Percentiles rank a stretch among this genome's conserved stretches.
Evolutionary conservation across 2,888 invertebrate species (phyloP).

Genomic region (Athetis lepigone): DNA sequence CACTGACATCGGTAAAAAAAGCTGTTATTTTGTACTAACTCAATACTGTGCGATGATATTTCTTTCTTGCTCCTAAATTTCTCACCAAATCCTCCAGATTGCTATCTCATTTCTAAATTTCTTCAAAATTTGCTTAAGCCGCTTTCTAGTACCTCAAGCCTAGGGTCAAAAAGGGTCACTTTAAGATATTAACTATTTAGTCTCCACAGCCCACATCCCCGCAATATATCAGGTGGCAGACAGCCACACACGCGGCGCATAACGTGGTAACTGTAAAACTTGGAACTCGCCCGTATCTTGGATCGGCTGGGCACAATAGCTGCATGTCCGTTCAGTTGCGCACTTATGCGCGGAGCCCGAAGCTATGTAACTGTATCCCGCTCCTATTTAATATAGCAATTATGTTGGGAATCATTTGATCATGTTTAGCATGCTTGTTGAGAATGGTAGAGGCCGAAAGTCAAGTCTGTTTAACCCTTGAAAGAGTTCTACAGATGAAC

Average conservation of each 20-base stretch:
- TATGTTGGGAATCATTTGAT: slow-evolving; percentile 49
- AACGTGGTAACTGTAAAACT: slow-evolving; percentile 67
- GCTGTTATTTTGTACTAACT: no score
- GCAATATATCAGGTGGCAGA: slow-evolving; percentile 51
- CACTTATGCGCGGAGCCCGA: slow-evolving; percentile 62
- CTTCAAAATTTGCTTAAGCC: slow-evolving; percentile 1
- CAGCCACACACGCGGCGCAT: slow-evolving; percentile 60
- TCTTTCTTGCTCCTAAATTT: no score
- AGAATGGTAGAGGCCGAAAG: background rate
- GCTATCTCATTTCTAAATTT: no score
- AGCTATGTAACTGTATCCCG: slow-evolving; percentile 64
- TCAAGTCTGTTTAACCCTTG: background rate
- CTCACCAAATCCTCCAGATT: no score
- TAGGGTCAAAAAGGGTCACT: slow-evolving; percentile 24
- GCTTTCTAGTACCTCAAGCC: slow-evolving; percentile 30
- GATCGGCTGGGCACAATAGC: slow-evolving; percentile 68
- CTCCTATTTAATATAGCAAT: slow-evolving; percentile 62
- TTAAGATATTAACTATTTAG: slow-evolving; percentile 37
- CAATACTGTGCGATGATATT: no score
- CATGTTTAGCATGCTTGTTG: slow-evolving; percentile 32
- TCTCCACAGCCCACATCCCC: slow-evolving; percentile 51
- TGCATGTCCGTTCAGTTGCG: slow-evolving; percentile 66
- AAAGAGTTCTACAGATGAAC: background rate
- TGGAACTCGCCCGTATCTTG: slow-evolving; percentile 65
- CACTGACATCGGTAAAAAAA: no score